These are phyloP conservation scores for Phenganax subtilis DNA, from an alignment of 92 coral and sea anemone genomes.

Conservation along the genomic window DNA sequence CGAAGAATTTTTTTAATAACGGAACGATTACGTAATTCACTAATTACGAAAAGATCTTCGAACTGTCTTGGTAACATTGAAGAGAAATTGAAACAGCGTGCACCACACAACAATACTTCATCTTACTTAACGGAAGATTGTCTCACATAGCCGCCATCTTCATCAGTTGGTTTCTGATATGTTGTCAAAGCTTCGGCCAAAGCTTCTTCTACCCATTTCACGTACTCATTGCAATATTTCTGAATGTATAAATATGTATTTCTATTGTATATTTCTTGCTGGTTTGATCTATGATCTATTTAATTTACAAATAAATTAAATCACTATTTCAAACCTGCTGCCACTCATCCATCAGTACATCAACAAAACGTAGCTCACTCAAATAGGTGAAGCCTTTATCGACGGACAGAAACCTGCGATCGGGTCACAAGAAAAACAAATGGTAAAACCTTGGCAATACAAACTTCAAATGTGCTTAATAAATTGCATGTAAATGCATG, in stretches of 20 bases:
- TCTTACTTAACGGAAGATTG: constrained; percentile 75
- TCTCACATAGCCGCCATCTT: constrained; percentile 66
- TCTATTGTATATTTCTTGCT: background rate
- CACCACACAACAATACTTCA: no score
- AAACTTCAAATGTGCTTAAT: background rate
- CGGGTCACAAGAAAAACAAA: background rate
- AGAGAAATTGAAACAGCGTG: background rate
- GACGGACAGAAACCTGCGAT: constrained; percentile 80
- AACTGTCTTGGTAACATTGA: no score
- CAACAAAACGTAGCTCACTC: constrained; percentile 60
- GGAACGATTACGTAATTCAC: no score
- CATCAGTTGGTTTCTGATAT: constrained; percentile 82
- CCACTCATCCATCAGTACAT: constrained; percentile 73
- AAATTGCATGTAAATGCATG: background rate
- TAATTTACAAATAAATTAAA: background rate
- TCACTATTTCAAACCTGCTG: constrained; percentile 51
- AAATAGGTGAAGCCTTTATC: constrained; percentile 81
- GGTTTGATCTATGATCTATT: no score
- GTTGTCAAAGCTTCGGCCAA: constrained; percentile 92
- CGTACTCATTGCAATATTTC: constrained; percentile 69
- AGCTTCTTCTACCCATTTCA: constrained; percentile 92
- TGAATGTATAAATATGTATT: constrained; percentile 13
- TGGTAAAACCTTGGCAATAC: background rate
- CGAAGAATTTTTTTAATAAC: no score
- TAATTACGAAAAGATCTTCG: no score